Evolutionary conservation across 2,113 vertebrate species (phyloP).

Genomic region (Plectropomus leopardus): DNA sequence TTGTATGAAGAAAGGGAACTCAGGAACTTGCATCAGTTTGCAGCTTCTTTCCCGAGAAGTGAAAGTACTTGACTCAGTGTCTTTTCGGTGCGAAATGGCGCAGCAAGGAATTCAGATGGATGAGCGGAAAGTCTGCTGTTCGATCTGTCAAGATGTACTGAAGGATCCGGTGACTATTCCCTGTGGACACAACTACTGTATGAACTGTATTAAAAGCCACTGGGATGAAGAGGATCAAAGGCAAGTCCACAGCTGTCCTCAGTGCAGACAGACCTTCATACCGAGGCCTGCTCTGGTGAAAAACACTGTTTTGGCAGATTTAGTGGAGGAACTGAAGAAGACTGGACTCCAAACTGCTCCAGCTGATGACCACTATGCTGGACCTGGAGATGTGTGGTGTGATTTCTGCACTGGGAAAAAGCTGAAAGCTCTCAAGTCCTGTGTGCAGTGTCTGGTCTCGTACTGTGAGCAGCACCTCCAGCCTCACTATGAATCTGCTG

Average conservation of each 20-base stretch:
- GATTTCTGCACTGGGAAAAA: slow-evolving; percentile 19
- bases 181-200: slow-evolving; percentile 4
- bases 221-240: slow-evolving; percentile 1
- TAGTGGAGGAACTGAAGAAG: slow-evolving; percentile 25
- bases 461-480: slow-evolving; percentile 36
- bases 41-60: no score
- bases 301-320: slow-evolving; percentile 23
- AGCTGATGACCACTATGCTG: slow-evolving; percentile 9
- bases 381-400: slow-evolving; percentile 13
- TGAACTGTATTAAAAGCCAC: slow-evolving; percentile 11
- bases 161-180: not conserved
- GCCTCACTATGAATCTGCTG: slow-evolving; percentile 3
- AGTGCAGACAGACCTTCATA: not conserved
- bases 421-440: slow-evolving; percentile 11
- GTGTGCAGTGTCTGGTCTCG: slow-evolving; percentile 20
- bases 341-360: not conserved
- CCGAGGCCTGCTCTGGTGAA: not conserved
- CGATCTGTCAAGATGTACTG: slow-evolving; percentile 7
- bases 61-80: no score
- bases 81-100: not conserved
- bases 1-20: no score
- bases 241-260: not conserved
- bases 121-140: not conserved
- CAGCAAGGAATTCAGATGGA: not conserved
- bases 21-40: no score